Percentiles rank a stretch among this genome's conserved stretches.
These are phyloP conservation scores for Scytalopus superciliaris DNA, from an alignment of 2,113 vertebrate species.

Conservation along the genomic window DNA sequence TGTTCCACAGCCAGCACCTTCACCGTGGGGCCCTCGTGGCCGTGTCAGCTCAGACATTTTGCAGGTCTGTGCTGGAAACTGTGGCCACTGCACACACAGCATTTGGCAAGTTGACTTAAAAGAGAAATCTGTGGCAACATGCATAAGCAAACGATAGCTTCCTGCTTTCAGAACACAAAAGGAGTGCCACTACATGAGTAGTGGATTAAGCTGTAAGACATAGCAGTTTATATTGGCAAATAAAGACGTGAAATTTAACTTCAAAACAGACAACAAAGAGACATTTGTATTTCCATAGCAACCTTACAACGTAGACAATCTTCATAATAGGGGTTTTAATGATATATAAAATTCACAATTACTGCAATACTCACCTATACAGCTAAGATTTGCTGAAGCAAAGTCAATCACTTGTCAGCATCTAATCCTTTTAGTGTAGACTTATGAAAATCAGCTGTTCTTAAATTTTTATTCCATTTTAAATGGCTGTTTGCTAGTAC, in stretches of 20 bases:
- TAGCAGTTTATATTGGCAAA: neutral
- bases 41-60: neutral
- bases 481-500: neutral
- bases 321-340: neutral
- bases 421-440: neutral
- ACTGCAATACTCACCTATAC: neutral
- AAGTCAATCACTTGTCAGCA: neutral
- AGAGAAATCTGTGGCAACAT: neutral
- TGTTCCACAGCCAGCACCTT: neutral
- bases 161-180: neutral
- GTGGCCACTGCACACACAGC: neutral
- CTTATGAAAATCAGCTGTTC: neutral
- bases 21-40: fast-evolving
- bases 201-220: neutral
- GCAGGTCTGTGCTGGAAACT: neutral
- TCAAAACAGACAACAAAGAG: constrained; percentile 7
- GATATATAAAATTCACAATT: neutral
- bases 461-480: neutral
- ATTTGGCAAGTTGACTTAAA: neutral
- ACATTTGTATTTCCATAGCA: constrained; percentile 57
- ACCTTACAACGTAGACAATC: constrained; percentile 30
- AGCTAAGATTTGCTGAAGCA: neutral
- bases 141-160: neutral
- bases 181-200: neutral
- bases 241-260: neutral